Percentiles rank a stretch among this genome's conserved stretches.
phyloP scores from a whole-genome alignment of 92 coral and sea anemone species.

The Umimayanthus kanabou region DNA sequence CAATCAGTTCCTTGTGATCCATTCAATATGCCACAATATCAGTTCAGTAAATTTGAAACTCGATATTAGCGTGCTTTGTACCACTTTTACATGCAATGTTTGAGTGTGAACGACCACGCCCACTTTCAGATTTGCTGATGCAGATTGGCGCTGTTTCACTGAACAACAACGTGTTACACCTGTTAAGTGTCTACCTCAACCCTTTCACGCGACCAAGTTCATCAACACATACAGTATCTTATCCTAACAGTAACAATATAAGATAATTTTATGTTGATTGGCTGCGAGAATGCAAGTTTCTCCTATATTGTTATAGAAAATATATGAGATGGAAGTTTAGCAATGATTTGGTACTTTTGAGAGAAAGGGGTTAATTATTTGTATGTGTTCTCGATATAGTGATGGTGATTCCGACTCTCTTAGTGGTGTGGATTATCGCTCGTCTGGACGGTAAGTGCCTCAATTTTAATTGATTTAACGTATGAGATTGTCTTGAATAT shows the following conservation, averaged over 20 bases:
- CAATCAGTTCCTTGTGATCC: too few species aligned
- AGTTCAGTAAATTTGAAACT: too few species aligned
- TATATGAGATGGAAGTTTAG: too few species aligned
- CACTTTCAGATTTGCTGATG: neutral
- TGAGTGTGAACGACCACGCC: neutral
- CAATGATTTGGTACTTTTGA: neutral
- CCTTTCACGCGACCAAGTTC: too few species aligned
- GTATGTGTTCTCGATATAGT: slow-evolving; percentile 1
- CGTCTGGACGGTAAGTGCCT: slow-evolving; percentile 29
- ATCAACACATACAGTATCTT: too few species aligned
- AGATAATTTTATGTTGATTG: too few species aligned
- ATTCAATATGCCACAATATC: neutral
- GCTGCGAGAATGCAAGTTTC: too few species aligned
- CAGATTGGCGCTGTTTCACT: neutral
- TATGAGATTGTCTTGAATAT: neutral
- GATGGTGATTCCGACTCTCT: slow-evolving; percentile 29
- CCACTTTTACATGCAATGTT: neutral
- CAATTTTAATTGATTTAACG: neutral
- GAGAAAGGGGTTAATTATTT: neutral
- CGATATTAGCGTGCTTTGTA: neutral
- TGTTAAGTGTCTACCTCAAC: neutral
- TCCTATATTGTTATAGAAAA: too few species aligned
- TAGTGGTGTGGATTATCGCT: slow-evolving; percentile 26
- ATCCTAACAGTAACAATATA: too few species aligned
- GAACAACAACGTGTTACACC: neutral